Percentiles rank a stretch among this genome's conserved stretches.
Evolutionary conservation across 2,113 vertebrate genomes (phyloP).

Genomic region (Ploceus nigricollis): DNA sequence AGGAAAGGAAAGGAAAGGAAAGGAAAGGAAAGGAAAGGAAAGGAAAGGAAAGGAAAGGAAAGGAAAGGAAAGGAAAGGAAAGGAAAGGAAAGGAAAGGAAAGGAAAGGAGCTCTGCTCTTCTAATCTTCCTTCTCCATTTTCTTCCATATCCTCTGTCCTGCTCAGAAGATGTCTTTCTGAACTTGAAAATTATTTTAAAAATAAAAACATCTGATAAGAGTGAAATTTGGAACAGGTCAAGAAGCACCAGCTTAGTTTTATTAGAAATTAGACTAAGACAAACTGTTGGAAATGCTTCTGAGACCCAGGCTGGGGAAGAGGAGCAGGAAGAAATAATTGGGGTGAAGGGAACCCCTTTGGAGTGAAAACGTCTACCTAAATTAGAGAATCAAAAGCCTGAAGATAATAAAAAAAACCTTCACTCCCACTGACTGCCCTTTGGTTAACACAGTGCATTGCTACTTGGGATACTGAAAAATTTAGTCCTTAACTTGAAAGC

Average conservation of each 20-base stretch:
- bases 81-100: neutral
- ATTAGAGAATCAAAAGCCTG: neutral
- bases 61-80: neutral
- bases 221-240: neutral
- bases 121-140: neutral
- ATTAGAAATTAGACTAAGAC: neutral
- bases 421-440: neutral
- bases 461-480: neutral
- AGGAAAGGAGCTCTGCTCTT: neutral
- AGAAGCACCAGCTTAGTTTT: neutral
- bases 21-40: too few relatives aligned
- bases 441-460: neutral
- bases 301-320: neutral
- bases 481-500: neutral
- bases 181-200: neutral
- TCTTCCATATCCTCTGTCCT: neutral
- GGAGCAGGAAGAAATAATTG: neutral
- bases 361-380: neutral
- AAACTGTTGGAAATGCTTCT: neutral
- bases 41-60: neutral
- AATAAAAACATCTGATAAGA: neutral
- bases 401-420: neutral
- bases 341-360: neutral
- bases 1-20: too few relatives aligned
- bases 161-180: neutral